Percentiles rank a stretch among this genome's conserved stretches.
Conservation (phyloP, 2,113 vertebrate genomes). For the Nerophis lumbriciformis region DNA sequence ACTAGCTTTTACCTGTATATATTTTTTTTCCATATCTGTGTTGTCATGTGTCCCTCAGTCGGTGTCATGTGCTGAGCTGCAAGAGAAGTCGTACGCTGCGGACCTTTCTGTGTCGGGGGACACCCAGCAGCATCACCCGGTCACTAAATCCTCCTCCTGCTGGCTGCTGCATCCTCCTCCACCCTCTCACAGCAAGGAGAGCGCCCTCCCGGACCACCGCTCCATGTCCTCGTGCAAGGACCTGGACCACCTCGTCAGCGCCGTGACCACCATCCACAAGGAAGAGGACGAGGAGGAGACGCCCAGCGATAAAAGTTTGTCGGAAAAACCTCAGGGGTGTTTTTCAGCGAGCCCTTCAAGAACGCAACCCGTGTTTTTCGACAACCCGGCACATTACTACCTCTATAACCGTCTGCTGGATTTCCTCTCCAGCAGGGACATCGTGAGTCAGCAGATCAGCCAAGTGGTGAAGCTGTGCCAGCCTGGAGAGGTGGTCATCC, state of each 20-base stretch:
- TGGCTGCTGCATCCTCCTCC: slow-evolving; percentile 73
- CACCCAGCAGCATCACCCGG: slow-evolving; percentile 80
- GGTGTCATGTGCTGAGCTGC: slow-evolving; percentile 87
- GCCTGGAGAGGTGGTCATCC: slow-evolving; percentile 92
- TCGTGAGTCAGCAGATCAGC: slow-evolving; percentile 89
- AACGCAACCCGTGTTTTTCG: slow-evolving; percentile 76
- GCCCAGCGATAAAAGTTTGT: neutral
- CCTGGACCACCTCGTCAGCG: slow-evolving; percentile 76
- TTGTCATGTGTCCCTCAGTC: slow-evolving; percentile 63
- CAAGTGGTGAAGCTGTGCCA: slow-evolving; percentile 89
- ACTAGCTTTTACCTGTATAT: too few relatives aligned
- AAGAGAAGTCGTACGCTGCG: slow-evolving; percentile 81
- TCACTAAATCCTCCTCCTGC: slow-evolving; percentile 80
- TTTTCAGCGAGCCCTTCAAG: slow-evolving; percentile 36
- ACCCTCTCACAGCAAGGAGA: slow-evolving; percentile 33
- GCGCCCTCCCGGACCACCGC: slow-evolving; percentile 65
- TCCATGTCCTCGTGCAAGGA: slow-evolving; percentile 82
- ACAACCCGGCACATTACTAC: slow-evolving; percentile 92
- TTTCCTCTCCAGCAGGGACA: slow-evolving; percentile 90
- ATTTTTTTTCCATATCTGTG: too few relatives aligned
- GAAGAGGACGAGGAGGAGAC: slow-evolving; percentile 23
- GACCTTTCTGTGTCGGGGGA: slow-evolving; percentile 73
- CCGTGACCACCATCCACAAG: slow-evolving; percentile 62
- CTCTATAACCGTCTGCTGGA: slow-evolving; percentile 94
- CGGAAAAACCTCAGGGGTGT: slow-evolving; percentile 7